A percentile compares a stretch with the other conserved stretches of the same genome.
Conservation (phyloP, 37 sponge, comb jelly and placozoan species). For the Aplysina aerophoba region DNA sequence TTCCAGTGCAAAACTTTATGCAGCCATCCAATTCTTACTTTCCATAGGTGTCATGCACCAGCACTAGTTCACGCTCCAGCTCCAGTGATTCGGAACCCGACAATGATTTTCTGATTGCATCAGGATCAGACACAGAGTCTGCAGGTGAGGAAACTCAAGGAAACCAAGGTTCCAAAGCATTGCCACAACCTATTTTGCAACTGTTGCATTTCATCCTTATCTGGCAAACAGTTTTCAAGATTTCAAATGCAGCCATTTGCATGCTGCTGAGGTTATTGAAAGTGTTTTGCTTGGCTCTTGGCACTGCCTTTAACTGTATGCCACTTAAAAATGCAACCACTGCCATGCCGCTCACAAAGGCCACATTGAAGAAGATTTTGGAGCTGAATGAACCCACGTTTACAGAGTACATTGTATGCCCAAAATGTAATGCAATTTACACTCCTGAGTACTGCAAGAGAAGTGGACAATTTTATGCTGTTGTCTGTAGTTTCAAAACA, state of each 20-base stretch:
- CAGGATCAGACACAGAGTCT: too few relatives aligned
- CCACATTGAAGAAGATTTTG: background rate
- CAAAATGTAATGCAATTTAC: constrained; percentile 34
- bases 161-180: background rate
- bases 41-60: too few relatives aligned
- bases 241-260: constrained; percentile 16
- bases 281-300: background rate
- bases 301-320: background rate
- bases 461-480: background rate
- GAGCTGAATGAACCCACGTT: background rate
- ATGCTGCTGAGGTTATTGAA: background rate
- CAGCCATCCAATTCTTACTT: too few relatives aligned
- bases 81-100: too few relatives aligned
- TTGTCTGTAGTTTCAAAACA: background rate
- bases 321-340: background rate
- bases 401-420: constrained; percentile 53
- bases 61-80: too few relatives aligned
- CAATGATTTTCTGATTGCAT: too few relatives aligned
- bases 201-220: background rate
- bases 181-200: background rate
- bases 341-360: background rate
- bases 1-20: too few relatives aligned
- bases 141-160: too few relatives aligned
- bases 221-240: background rate
- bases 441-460: background rate